Percentiles rank a stretch among this genome's conserved stretches.
phyloP scores from a whole-genome alignment of 2,888 invertebrate species.

The Cybosia mesomella region DNA sequence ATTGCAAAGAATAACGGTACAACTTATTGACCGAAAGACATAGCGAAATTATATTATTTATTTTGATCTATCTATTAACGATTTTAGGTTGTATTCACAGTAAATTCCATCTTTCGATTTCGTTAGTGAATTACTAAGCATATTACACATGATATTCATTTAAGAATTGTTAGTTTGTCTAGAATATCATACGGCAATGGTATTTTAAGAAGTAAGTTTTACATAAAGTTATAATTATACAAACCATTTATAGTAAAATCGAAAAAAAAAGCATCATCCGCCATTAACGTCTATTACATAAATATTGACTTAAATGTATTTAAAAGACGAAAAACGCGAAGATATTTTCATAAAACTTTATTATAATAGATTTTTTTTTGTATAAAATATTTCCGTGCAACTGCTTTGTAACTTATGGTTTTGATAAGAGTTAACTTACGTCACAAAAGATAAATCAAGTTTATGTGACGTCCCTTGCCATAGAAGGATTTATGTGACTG shows the following conservation, averaged over 20 bases:
- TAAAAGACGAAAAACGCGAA: not conserved
- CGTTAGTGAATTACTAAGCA: too few species aligned
- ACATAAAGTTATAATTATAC: not conserved
- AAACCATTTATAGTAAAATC: not conserved
- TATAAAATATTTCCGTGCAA: constrained; percentile 52
- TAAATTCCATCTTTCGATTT: too few species aligned
- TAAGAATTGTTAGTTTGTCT: too few species aligned
- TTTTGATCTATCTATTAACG: too few species aligned
- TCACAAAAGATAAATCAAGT: constrained; percentile 83
- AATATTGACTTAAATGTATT: not conserved
- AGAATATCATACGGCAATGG: too few species aligned
- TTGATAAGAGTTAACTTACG: constrained; percentile 78
- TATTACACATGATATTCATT: too few species aligned
- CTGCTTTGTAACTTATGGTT: constrained; percentile 70
- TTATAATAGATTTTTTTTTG: constrained; percentile 20
- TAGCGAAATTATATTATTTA: too few species aligned
- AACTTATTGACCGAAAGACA: too few species aligned
- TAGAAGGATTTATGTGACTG: constrained; percentile 78
- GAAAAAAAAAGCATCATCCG: not conserved
- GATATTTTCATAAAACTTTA: not conserved
- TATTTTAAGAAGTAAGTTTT: not conserved
- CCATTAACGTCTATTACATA: not conserved
- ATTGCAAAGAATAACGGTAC: not conserved
- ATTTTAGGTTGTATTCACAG: too few species aligned
- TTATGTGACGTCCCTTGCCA: constrained; percentile 83